A percentile compares a stretch with the other conserved stretches of the same genome.
phyloP scores from a whole-genome alignment of 2,797 vertebrate species.

The Mus caroli region DNA sequence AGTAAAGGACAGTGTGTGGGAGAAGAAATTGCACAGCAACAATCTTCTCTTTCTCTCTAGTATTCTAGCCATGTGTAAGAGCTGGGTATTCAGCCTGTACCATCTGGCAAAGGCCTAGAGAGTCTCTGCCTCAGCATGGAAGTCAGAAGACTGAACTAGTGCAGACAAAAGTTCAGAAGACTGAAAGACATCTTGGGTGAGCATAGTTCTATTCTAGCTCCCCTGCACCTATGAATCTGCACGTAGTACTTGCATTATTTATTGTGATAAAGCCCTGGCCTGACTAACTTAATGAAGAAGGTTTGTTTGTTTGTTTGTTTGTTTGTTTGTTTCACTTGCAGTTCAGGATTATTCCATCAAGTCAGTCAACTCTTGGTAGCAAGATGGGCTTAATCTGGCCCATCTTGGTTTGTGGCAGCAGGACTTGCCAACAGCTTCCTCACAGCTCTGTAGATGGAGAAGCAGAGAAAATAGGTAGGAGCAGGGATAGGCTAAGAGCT shows the following conservation, averaged over 20 bases:
- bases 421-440: neutral
- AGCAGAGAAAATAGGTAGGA: neutral
- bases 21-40: neutral
- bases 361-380: neutral
- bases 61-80: neutral
- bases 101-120: neutral
- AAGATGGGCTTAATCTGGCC: neutral
- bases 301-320: neutral
- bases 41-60: neutral
- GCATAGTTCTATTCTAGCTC: neutral
- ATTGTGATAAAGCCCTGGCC: neutral
- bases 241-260: neutral
- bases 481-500: neutral
- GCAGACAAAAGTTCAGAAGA: neutral
- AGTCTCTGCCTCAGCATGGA: neutral
- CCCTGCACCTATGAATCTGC: neutral
- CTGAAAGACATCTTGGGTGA: constrained; percentile 19
- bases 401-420: neutral
- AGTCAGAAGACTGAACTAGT: neutral
- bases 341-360: neutral
- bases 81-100: neutral
- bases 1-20: neutral
- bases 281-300: neutral
- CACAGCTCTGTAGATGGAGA: neutral
- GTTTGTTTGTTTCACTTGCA: neutral